Evolutionary conservation across 2,113 vertebrate species (phyloP), one percentile per base, ranked within the genome.

Genomic region (Corvus cornix): DNA sequence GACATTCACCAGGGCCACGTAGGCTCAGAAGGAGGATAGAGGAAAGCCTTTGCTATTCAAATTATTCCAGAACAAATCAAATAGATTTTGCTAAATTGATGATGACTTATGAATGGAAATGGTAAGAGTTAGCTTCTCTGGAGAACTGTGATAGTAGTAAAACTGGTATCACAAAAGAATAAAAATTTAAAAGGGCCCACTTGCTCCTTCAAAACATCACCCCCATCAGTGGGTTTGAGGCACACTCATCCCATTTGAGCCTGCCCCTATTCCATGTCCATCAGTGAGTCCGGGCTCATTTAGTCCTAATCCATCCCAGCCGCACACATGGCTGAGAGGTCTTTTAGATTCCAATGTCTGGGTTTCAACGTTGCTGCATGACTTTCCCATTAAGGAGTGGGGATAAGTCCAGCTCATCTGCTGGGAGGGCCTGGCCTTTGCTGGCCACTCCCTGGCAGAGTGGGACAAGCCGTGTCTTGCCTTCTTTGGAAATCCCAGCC

Each of bases 401-500:
- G 62, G 79, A 80, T 37, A 90, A 86, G 95, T 94, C 87, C 79
- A 90, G 85, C 62, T 95, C 28, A 7, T 76, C 67, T 86, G 75
- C 59, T 77, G 55, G n/a, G 60, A 93, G 48, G 64, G 72, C 51
- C 91, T 15, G 9, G 75, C 63, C 86, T 79, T 92, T 49, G 28
- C 86, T 95, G 94, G 77, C 73, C 52, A 3, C 81, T 87, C 70
- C 79, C 60, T 21, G 6, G 39, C 73, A 63, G 46, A 91, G 66
- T 3, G 0, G 58, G 80, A 46, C 85, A 48, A 37, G 68, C 43
- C 1, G 0, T 52, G 51, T 39, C 92, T 75, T 84, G 90, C 73
- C 79, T 92, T 60, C 88, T 89, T 89, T 89, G 90, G 90, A 96
- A 96, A 69, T 16, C 46, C 66, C 78, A 95, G 60, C 60, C 64